phyloP scores from a whole-genome alignment of 2,113 vertebrate genomes.

The Microtus richardsoni region DNA sequence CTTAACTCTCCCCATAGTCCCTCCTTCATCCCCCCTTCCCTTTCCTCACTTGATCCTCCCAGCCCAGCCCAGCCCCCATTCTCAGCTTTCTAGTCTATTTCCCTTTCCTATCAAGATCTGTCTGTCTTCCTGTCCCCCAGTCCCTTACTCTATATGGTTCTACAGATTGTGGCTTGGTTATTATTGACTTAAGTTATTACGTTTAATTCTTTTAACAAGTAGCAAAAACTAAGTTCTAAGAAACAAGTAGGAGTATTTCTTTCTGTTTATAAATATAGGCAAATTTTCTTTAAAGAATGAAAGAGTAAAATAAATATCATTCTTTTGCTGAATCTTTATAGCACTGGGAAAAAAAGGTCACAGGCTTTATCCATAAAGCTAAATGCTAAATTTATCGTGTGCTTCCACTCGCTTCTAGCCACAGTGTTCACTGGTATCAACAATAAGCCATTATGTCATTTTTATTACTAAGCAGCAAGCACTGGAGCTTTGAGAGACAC shows the following conservation, averaged over 20 bases:
- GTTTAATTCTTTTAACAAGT: background rate
- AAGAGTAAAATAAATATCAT: background rate
- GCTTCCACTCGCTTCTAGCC: background rate
- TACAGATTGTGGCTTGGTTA: background rate
- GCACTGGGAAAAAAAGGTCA: background rate
- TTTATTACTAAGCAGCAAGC: background rate
- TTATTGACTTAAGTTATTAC: background rate
- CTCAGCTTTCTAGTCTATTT: background rate
- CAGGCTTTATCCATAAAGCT: slow-evolving; percentile 18
- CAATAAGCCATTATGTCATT: background rate
- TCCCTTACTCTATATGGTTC: background rate
- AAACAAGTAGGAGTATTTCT: slow-evolving; percentile 17
- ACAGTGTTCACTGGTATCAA: background rate
- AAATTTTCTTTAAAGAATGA: slow-evolving; percentile 13
- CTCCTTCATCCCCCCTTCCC: background rate
- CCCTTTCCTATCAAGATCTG: background rate
- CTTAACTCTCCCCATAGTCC: background rate
- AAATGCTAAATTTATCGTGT: slow-evolving; percentile 26
- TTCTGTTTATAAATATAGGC: slow-evolving; percentile 25
- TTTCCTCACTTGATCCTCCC: background rate
- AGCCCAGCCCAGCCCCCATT: background rate
- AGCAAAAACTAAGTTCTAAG: background rate
- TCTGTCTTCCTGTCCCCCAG: no score
- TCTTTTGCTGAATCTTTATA: background rate
- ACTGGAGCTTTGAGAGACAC: background rate